Conservation (phyloP, 1,140 invertebrate genomes). For the Apis laboriosa region DNA sequence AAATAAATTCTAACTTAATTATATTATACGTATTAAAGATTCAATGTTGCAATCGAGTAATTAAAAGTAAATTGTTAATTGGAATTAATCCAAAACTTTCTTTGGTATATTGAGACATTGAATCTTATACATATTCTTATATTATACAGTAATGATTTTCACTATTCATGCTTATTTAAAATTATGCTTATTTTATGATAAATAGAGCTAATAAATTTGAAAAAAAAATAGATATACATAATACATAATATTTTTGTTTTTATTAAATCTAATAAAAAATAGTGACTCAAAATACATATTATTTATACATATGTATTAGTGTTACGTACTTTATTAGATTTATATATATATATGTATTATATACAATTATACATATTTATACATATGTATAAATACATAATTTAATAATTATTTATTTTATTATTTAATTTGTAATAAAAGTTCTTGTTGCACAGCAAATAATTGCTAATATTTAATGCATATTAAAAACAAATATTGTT, state of each 20-base stretch:
- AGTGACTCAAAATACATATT: background rate
- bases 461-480: background rate
- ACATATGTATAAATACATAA: background rate
- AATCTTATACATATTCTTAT: background rate
- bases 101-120: background rate
- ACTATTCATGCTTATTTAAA: background rate
- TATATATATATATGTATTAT: background rate
- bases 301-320: background rate
- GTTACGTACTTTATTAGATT: too few relatives aligned
- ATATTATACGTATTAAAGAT: background rate
- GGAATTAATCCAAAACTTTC: background rate
- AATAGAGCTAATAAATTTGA: too few relatives aligned
- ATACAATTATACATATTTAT: background rate
- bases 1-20: background rate
- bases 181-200: too few relatives aligned
- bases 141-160: background rate
- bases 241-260: background rate
- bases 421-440: background rate
- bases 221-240: background rate
- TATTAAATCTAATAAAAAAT: background rate
- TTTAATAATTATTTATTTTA: background rate
- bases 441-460: background rate
- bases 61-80: background rate
- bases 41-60: slow-evolving; percentile 5
- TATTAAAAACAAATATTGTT: background rate